Percentiles rank a stretch among this genome's conserved stretches.
These are phyloP conservation scores for Microcebus ravelobensis DNA, from an alignment of 2,113 vertebrate species.

Conservation along the genomic window DNA sequence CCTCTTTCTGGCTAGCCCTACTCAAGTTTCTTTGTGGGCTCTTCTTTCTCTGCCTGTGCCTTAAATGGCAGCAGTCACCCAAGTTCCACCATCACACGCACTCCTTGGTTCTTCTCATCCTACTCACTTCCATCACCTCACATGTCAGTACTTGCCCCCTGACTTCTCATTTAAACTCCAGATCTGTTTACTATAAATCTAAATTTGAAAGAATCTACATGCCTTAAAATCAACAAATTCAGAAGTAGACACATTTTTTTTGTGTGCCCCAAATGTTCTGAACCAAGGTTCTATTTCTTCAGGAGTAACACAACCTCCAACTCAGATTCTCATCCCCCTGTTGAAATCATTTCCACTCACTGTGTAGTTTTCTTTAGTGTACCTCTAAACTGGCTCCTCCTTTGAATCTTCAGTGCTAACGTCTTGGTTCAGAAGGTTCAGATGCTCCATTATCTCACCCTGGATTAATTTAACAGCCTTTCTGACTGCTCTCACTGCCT, in stretches of 20 bases:
- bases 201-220: not conserved
- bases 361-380: not conserved
- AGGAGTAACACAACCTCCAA: not conserved
- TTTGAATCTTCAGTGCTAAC: not conserved
- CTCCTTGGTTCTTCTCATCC: not conserved
- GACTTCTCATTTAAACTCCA: not conserved
- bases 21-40: not conserved
- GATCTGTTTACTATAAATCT: not conserved
- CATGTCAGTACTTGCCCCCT: not conserved
- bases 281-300: not conserved
- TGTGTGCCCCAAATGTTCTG: not conserved
- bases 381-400: not conserved
- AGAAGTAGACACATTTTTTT: not conserved
- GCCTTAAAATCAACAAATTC: not conserved
- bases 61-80: not conserved
- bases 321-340: not conserved
- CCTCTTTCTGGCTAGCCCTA: not conserved
- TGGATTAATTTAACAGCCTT: not conserved
- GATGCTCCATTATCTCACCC: not conserved
- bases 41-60: not conserved
- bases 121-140: not conserved
- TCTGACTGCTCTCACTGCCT: not conserved
- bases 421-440: not conserved
- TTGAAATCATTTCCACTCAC: not conserved
- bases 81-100: not conserved